Evolutionary conservation across 2,113 vertebrate genomes (phyloP).

Genomic region (Pagrus major): DNA sequence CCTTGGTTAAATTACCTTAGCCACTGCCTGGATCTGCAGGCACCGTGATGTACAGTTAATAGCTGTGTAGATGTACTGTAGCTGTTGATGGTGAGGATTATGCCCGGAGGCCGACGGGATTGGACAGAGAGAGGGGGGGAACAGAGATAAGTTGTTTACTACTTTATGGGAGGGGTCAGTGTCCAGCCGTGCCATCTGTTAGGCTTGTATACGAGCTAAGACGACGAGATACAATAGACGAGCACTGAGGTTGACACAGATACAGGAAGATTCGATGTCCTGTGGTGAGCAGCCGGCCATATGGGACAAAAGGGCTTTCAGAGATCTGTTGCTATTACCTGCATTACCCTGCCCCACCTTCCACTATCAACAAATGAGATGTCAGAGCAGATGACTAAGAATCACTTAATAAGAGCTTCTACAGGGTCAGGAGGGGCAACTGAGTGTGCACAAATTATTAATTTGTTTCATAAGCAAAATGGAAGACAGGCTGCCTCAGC

Average conservation of each 20-base stretch:
- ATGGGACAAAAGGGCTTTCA: constrained; percentile 63
- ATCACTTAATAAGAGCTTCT: background rate
- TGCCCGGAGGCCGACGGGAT: constrained; percentile 40
- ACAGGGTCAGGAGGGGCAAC: constrained; percentile 5
- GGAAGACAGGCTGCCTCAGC: background rate
- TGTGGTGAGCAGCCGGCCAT: constrained; percentile 50
- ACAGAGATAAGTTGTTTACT: constrained; percentile 75
- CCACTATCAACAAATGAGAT: background rate
- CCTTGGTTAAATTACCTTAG: background rate
- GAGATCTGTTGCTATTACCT: constrained; percentile 53
- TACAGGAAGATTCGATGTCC: constrained; percentile 49
- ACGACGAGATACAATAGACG: constrained; percentile 54
- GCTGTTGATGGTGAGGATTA: constrained; percentile 51
- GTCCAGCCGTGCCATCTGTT: constrained; percentile 73
- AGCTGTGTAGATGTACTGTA: constrained; percentile 25
- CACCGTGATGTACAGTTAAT: background rate
- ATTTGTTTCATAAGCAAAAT: constrained; percentile 1
- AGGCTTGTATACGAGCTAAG: constrained; percentile 39
- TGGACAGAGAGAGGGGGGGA: constrained; percentile 44
- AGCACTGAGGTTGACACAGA: constrained; percentile 53
- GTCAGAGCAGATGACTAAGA: constrained; percentile 16
- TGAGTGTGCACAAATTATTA: background rate
- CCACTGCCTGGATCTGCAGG: background rate
- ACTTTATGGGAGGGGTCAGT: constrained; percentile 63
- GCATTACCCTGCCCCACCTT: constrained; percentile 31